Percentiles rank a stretch among this genome's conserved stretches.
These are phyloP conservation scores for Cataglyphis rosenhaueri DNA, from an alignment of 2,888 invertebrate genomes.

Conservation along the genomic window DNA sequence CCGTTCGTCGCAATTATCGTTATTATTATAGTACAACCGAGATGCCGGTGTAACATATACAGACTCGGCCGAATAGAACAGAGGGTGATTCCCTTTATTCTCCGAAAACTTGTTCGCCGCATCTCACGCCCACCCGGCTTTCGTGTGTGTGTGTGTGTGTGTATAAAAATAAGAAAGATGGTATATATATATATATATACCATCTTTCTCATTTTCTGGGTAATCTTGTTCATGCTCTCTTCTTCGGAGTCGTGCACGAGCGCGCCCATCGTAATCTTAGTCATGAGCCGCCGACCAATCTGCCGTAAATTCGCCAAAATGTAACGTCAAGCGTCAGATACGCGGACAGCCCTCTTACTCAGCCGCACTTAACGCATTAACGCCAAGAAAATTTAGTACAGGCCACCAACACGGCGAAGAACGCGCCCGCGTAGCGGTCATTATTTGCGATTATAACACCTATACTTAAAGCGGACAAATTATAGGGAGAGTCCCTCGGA, in stretches of 20 bases:
- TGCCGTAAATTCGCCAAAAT: conserved; percentile 51
- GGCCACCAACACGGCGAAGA: conserved; percentile 31
- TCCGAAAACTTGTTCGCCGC: conserved; percentile 29
- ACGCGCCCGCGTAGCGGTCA: conserved; percentile 15
- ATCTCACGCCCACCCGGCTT: background rate
- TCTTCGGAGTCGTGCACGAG: conserved; percentile 11
- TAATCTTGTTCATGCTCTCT: conserved; percentile 47
- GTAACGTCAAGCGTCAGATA: conserved; percentile 46
- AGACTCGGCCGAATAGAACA: background rate
- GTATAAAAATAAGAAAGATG: no score
- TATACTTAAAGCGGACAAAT: conserved; percentile 49
- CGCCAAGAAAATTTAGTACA: conserved; percentile 44
- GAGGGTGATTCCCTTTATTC: background rate
- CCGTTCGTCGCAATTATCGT: conserved; percentile 35
- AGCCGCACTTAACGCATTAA: conserved; percentile 54
- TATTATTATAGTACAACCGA: conserved; percentile 32
- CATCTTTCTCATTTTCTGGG: conserved; percentile 51
- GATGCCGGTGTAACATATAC: conserved; percentile 27
- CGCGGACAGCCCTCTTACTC: conserved; percentile 12
- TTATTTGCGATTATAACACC: conserved; percentile 54
- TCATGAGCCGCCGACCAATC: conserved; percentile 49
- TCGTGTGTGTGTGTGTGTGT: background rate
- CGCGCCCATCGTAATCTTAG: conserved; percentile 34
- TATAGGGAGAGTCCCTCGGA: conserved; percentile 32
- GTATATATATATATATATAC: background rate